These are phyloP conservation scores for Drosophila sordidula DNA, from an alignment of 2,888 invertebrate genomes.

Conservation along the genomic window DNA sequence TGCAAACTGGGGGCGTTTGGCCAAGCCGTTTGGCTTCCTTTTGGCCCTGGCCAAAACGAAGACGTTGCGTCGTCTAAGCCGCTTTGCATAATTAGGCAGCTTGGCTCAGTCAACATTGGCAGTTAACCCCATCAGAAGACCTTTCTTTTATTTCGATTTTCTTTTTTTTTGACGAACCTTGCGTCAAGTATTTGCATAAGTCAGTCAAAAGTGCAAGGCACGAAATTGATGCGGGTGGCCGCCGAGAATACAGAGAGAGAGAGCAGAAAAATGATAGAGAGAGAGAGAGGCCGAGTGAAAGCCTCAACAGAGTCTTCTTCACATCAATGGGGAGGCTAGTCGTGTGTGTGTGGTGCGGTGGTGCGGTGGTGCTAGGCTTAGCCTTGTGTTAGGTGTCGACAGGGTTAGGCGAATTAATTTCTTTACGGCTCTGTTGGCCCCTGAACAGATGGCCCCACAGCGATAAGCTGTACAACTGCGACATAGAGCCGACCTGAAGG, in stretches of 20 bases:
- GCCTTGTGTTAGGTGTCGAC: slow-evolving; percentile 74
- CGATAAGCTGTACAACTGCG: slow-evolving; percentile 58
- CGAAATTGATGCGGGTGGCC: slow-evolving; percentile 62
- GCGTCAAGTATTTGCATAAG: slow-evolving; percentile 61
- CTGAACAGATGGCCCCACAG: slow-evolving; percentile 60
- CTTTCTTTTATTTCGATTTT: slow-evolving; percentile 24
- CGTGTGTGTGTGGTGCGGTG: background rate
- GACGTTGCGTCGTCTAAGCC: slow-evolving; percentile 53
- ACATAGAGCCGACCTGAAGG: slow-evolving; percentile 23
- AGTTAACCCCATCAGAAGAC: slow-evolving; percentile 38
- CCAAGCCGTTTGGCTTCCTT: slow-evolving; percentile 52
- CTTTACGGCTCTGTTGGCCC: slow-evolving; percentile 70
- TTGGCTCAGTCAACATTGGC: slow-evolving; percentile 17
- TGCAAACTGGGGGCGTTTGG: slow-evolving; percentile 40
- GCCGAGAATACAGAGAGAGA: slow-evolving; percentile 14
- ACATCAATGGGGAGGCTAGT: slow-evolving; percentile 13
- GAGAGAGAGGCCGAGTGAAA: slow-evolving; percentile 52
- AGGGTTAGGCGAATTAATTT: slow-evolving; percentile 80
- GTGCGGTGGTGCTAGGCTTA: slow-evolving; percentile 37
- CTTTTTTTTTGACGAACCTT: slow-evolving; percentile 44
- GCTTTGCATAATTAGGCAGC: slow-evolving; percentile 74
- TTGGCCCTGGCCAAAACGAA: slow-evolving; percentile 32
- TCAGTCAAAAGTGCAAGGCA: slow-evolving; percentile 65
- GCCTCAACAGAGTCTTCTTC: slow-evolving; percentile 57
- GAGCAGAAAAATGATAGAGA: slow-evolving; percentile 34